Evolutionary conservation across 1,140 invertebrate species (phyloP).

Genomic region (Paraescarpia echinospica): DNA sequence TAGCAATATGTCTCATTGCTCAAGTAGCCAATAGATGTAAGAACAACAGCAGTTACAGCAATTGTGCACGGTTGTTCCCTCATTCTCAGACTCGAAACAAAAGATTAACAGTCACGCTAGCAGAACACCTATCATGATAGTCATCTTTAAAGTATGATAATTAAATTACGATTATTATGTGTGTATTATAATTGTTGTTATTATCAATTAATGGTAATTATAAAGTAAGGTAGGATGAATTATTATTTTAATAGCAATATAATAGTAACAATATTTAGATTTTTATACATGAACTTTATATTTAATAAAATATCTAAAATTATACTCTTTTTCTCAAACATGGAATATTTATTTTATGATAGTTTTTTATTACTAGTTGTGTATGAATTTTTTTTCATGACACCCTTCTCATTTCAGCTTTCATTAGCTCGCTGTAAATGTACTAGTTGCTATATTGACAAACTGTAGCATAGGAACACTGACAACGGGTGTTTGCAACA

Average conservation of each 20-base stretch:
- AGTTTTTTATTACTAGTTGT: too few relatives aligned
- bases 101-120: neutral
- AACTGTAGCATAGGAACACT: too few relatives aligned
- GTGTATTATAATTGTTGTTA: neutral
- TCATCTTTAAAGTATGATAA: neutral
- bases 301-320: too few relatives aligned
- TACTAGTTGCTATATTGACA: too few relatives aligned
- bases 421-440: too few relatives aligned
- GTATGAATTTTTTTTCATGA: too few relatives aligned
- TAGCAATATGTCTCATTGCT: neutral
- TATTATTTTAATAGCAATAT: neutral
- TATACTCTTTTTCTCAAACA: too few relatives aligned
- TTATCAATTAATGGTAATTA: neutral
- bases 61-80: neutral
- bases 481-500: too few relatives aligned
- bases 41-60: neutral
- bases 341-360: too few relatives aligned
- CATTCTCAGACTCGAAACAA: neutral
- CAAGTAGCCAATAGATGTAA: neutral
- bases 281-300: too few relatives aligned
- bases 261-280: too few relatives aligned
- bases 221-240: neutral
- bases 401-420: too few relatives aligned
- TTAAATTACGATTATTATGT: neutral
- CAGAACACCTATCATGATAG: neutral